Percentiles rank a stretch among this genome's conserved stretches.
phyloP scores from a whole-genome alignment of 2,113 vertebrate species.

The Eleginops maclovinus region DNA sequence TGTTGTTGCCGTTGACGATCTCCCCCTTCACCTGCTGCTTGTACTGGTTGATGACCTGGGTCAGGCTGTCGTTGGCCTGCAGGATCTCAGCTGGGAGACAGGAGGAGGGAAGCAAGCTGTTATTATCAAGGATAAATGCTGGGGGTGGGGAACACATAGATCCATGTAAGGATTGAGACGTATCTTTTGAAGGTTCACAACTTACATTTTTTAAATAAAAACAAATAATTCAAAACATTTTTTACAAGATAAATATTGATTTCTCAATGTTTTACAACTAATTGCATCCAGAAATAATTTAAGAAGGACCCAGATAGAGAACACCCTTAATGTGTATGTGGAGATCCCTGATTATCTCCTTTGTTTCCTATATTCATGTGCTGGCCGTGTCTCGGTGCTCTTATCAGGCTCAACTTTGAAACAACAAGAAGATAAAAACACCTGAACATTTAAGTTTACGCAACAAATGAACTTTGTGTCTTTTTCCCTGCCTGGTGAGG shows the following conservation, averaged over 20 bases:
- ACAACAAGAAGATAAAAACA: background rate
- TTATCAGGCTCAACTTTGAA: background rate
- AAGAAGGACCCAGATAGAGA: background rate
- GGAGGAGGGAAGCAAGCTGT: background rate
- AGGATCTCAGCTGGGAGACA: constrained; percentile 93
- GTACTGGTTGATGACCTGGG: constrained; percentile 97
- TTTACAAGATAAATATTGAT: too few species aligned
- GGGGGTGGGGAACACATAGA: too few species aligned
- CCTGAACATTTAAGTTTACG: background rate
- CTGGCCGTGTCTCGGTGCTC: background rate
- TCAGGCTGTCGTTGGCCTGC: constrained; percentile 97
- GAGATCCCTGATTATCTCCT: background rate
- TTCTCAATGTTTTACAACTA: background rate
- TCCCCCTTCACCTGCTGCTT: constrained; percentile 95
- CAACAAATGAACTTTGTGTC: background rate
- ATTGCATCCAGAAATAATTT: background rate
- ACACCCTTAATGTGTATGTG: background rate
- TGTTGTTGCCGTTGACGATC: constrained; percentile 90
- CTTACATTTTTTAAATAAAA: too few species aligned
- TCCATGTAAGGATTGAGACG: too few species aligned
- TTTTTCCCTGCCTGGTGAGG: background rate
- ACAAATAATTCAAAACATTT: too few species aligned
- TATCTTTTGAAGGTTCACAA: too few species aligned
- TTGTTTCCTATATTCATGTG: background rate
- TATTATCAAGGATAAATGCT: background rate